These are phyloP conservation scores for Megaceryle maxima DNA, from an alignment of 2,113 vertebrate species.

Conservation along the genomic window DNA sequence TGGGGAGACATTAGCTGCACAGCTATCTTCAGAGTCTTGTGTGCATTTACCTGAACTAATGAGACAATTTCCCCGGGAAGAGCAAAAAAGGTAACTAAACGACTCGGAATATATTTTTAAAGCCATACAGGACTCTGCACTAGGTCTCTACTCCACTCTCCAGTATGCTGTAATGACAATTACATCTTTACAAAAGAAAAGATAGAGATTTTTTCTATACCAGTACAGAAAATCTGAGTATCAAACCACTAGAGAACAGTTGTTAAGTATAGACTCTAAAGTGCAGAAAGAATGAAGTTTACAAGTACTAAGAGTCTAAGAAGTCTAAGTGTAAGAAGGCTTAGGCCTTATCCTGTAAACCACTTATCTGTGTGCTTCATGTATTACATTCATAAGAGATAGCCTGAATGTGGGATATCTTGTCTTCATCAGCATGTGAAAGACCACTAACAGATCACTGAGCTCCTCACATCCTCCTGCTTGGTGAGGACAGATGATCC, in stretches of 20 bases:
- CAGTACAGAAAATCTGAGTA: neutral
- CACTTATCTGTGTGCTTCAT: neutral
- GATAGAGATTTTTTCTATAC: neutral
- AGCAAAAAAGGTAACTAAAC: neutral
- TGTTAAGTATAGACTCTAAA: neutral
- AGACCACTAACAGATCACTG: rapidly evolving
- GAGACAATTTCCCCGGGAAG: neutral
- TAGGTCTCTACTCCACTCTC: neutral
- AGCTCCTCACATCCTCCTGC: neutral
- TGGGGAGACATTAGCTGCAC: neutral
- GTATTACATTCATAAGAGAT: neutral
- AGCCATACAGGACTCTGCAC: neutral
- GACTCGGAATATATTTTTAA: neutral
- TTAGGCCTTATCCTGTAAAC: neutral
- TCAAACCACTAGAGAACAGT: neutral
- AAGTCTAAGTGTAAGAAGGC: neutral
- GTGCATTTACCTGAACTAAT: neutral
- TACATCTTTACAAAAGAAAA: neutral
- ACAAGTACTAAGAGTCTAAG: neutral
- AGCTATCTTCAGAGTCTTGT: neutral
- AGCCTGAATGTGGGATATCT: neutral
- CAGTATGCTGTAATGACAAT: neutral
- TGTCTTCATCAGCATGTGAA: rapidly evolving
- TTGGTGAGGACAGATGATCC: neutral
- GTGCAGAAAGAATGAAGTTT: neutral